A percentile compares a stretch with the other conserved stretches of the same genome.
phyloP scores from a whole-genome alignment of 2,113 vertebrate genomes.

The Dendropsophus ebraccatus region DNA sequence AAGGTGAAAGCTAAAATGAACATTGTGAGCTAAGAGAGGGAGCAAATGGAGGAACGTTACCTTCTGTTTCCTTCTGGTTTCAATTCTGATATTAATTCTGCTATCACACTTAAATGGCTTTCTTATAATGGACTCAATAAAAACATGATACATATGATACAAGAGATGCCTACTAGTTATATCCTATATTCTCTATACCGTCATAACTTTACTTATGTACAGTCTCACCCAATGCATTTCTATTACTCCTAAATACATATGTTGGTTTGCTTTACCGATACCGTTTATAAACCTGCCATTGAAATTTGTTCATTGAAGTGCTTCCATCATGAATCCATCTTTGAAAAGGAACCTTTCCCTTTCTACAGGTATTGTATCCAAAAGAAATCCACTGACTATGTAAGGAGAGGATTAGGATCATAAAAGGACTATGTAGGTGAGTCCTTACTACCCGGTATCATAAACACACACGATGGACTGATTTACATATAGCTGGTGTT shows the following conservation, averaged over 20 bases:
- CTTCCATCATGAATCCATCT: neutral
- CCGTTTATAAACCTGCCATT: neutral
- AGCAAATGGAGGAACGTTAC: too few species aligned
- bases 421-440: neutral
- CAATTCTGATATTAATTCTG: too few species aligned
- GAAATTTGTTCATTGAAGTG: neutral
- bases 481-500: constrained; percentile 38
- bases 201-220: neutral
- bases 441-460: neutral
- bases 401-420: constrained; percentile 25
- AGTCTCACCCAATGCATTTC: neutral
- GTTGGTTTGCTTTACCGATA: neutral
- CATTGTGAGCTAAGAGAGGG: too few species aligned
- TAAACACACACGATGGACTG: constrained; percentile 9
- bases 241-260: neutral
- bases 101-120: too few species aligned
- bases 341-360: neutral
- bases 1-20: too few species aligned
- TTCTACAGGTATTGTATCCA: constrained; percentile 8
- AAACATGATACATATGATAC: too few species aligned
- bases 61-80: too few species aligned
- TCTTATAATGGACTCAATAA: too few species aligned
- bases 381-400: neutral
- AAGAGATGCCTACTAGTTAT: neutral
- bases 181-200: neutral